These are phyloP conservation scores for Copsychus sechellarum DNA, from an alignment of 2,113 vertebrate species.

Conservation along the genomic window DNA sequence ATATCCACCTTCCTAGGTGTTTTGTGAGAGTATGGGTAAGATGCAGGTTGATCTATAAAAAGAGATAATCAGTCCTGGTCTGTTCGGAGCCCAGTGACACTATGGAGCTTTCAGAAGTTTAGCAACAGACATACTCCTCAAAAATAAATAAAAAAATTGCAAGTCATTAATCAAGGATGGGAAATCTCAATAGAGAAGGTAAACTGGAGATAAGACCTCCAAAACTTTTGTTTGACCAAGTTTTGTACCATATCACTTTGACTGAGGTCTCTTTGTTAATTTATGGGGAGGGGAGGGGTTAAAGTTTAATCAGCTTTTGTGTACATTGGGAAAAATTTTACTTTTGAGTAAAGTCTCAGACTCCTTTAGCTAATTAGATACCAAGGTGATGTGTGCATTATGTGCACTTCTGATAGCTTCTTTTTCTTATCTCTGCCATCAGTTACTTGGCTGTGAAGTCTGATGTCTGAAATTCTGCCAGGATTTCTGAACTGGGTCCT, in stretches of 20 bases:
- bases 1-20: background rate
- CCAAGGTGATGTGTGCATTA: background rate
- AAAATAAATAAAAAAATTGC: background rate
- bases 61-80: background rate
- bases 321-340: background rate
- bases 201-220: background rate
- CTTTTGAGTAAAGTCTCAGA: background rate
- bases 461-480: background rate
- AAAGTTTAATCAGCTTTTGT: background rate
- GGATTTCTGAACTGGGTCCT: background rate
- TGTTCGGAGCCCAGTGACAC: background rate
- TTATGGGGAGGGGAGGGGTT: background rate
- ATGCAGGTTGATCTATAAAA: background rate
- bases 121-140: background rate
- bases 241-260: background rate
- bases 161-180: background rate
- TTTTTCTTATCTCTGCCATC: background rate
- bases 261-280: background rate
- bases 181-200: background rate
- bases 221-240: background rate
- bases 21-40: background rate
- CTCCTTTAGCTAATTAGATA: background rate
- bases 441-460: background rate
- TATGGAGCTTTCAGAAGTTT: accelerated
- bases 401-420: background rate